Evolutionary conservation across 2,113 vertebrate species (phyloP).

Genomic region (Rhinichthys klamathensis): DNA sequence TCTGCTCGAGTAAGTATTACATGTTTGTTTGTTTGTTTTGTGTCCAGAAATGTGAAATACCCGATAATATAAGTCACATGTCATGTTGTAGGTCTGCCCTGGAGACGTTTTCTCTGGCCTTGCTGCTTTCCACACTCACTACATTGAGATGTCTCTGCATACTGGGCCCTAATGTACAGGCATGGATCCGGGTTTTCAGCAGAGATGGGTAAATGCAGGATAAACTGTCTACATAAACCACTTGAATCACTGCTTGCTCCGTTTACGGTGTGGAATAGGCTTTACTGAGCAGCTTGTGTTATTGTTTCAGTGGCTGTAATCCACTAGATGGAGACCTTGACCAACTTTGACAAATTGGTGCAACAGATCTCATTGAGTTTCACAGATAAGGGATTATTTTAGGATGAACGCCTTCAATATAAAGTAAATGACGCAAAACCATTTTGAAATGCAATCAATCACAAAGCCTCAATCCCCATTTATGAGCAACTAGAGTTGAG

Average conservation of each 20-base stretch:
- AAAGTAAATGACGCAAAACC: neutral
- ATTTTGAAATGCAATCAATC: slow-evolving; percentile 6
- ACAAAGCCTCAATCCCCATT: neutral
- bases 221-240: neutral
- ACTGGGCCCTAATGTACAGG: slow-evolving; percentile 90
- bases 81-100: slow-evolving; percentile 78
- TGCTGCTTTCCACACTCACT: slow-evolving; percentile 89
- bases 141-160: slow-evolving; percentile 91
- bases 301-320: neutral
- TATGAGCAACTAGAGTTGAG: neutral
- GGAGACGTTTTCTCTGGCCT: slow-evolving; percentile 92
- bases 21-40: neutral
- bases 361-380: neutral
- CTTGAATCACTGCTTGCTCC: neutral
- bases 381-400: neutral
- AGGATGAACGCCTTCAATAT: neutral
- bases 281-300: neutral
- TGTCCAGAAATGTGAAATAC: neutral
- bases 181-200: slow-evolving; percentile 95
- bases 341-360: neutral
- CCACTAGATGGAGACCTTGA: slow-evolving; percentile 50
- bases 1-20: slow-evolving; percentile 87
- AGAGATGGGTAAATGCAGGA: slow-evolving; percentile 86
- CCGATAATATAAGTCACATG: neutral
- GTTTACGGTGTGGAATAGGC: neutral